phyloP scores from a whole-genome alignment of 1,140 invertebrate species.

The Drosophila punjabiensis region DNA sequence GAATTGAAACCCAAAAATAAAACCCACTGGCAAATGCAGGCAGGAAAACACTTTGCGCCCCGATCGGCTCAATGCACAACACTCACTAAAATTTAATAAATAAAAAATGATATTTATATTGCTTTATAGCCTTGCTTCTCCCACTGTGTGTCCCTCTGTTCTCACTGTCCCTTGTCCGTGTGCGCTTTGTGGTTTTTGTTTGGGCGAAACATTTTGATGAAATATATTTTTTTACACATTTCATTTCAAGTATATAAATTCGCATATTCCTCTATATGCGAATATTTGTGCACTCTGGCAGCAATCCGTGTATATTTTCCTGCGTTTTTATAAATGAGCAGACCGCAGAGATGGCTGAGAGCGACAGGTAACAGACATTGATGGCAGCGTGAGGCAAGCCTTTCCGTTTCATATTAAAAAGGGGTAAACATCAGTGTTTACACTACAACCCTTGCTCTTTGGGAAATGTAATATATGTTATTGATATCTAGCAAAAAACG shows the following conservation, averaged over 20 bases:
- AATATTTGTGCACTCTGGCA: constrained; percentile 22
- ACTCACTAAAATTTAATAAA: constrained; percentile 83
- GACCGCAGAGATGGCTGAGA: constrained; percentile 31
- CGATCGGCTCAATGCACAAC: constrained; percentile 75
- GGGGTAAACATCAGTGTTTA: not conserved
- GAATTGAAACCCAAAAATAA: constrained; percentile 24
- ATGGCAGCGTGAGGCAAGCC: constrained; percentile 28
- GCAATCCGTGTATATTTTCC: constrained; percentile 24
- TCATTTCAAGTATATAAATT: constrained; percentile 59
- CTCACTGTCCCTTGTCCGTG: constrained; percentile 35
- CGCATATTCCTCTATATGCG: constrained; percentile 32
- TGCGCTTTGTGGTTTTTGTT: constrained; percentile 76
- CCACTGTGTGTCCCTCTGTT: constrained; percentile 21
- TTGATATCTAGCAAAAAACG: not conserved
- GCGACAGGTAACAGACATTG: constrained; percentile 42
- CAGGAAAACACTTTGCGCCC: constrained; percentile 63
- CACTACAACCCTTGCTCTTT: not conserved
- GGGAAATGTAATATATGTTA: not conserved
- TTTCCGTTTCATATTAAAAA: constrained; percentile 6
- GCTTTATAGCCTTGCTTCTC: constrained; percentile 68
- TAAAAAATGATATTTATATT: constrained; percentile 83
- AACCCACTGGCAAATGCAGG: constrained; percentile 35
- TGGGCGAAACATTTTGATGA: constrained; percentile 70
- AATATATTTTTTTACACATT: constrained; percentile 78
- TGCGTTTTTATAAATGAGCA: constrained; percentile 67